Evolutionary conservation across 2,888 invertebrate species (phyloP).

Genomic region (Diarsia brunnea): DNA sequence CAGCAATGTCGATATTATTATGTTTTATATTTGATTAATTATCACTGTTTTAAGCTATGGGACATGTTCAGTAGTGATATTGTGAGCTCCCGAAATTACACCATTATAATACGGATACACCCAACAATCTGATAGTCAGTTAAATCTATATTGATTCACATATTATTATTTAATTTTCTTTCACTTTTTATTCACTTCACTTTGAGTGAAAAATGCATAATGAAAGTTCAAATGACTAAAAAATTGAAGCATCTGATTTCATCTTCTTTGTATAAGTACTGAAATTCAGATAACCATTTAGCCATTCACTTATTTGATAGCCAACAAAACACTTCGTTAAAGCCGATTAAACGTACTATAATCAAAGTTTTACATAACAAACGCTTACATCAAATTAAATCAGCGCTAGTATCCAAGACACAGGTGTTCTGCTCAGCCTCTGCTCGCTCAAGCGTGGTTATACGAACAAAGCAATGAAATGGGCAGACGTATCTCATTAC

Average conservation of each 20-base stretch:
- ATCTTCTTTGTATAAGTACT: background rate
- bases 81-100: background rate
- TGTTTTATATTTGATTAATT: too few species aligned
- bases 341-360: constrained; percentile 1
- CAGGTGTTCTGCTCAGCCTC: constrained; percentile 50
- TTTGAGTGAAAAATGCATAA: background rate
- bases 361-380: constrained; percentile 39
- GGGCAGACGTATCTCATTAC: constrained; percentile 66
- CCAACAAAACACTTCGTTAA: constrained; percentile 8
- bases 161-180: background rate
- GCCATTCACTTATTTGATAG: background rate
- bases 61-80: too few species aligned
- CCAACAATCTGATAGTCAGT: background rate
- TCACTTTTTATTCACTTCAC: background rate
- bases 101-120: background rate
- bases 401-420: constrained; percentile 36
- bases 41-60: too few species aligned
- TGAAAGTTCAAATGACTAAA: background rate
- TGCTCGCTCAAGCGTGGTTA: constrained; percentile 43
- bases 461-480: constrained; percentile 71
- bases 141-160: background rate
- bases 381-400: constrained; percentile 45
- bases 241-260: background rate
- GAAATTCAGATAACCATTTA: background rate
- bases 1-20: background rate